phyloP scores from a whole-genome alignment of 2,113 vertebrate genomes.

The Sporophila hypoxantha region DNA sequence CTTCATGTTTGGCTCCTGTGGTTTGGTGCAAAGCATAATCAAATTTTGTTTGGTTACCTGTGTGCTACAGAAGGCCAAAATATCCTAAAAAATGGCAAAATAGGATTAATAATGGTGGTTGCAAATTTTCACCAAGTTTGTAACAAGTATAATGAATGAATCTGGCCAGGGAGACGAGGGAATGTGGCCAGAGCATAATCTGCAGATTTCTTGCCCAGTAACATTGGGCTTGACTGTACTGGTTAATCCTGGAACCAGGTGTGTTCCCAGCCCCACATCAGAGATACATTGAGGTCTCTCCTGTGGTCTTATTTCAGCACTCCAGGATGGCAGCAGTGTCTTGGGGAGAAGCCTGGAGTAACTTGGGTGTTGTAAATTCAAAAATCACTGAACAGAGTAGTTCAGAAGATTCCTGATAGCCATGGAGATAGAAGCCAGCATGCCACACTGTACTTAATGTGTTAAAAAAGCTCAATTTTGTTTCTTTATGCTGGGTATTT shows the following conservation, averaged over 20 bases:
- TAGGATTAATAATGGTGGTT: background rate
- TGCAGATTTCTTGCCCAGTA: background rate
- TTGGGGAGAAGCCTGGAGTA: background rate
- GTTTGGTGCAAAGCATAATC: background rate
- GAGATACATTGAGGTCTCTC: background rate
- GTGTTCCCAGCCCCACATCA: background rate
- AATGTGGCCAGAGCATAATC: background rate
- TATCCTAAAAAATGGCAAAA: background rate
- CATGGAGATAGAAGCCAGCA: constrained; percentile 35
- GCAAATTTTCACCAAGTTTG: background rate
- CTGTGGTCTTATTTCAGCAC: background rate
- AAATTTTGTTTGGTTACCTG: background rate
- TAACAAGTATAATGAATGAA: background rate
- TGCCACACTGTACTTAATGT: constrained; percentile 30
- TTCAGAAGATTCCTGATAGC: constrained; percentile 4
- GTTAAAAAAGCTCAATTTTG: constrained; percentile 17
- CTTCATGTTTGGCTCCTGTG: background rate
- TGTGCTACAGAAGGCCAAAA: background rate
- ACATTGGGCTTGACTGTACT: background rate
- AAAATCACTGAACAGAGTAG: background rate
- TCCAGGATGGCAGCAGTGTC: background rate
- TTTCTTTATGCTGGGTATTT: constrained; percentile 65
- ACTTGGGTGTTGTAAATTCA: background rate
- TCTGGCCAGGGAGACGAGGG: background rate
- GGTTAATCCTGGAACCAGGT: background rate